Base-by-base conservation (phyloP, 64 coral and sea anemone genomes). In the Actinia tenebrosa region DNA sequence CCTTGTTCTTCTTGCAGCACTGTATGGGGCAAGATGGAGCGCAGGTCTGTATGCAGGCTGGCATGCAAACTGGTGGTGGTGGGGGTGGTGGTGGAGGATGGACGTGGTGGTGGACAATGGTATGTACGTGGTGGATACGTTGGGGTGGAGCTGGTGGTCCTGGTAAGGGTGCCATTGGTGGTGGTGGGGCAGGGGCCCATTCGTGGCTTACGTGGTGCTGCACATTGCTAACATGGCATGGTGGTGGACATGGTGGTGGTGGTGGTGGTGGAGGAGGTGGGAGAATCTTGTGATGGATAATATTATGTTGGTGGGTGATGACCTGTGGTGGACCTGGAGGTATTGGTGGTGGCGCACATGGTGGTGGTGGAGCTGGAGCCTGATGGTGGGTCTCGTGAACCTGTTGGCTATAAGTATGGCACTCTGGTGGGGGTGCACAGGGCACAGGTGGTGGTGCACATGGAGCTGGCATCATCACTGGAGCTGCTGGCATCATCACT, bases 1-100 rank as follows among this genome's bases (percentile, higher is more conserved):
- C 94, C 84, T 96, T 96, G 88, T 96, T 96, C 94, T 96, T 96
- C 84, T 96, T 96, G 80, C 94, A 96, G 69, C 94, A 96, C 26
- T 77, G 64, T 42, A 83, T 80, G 26, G 94, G 94, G 18, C 62
- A 78, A 1, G 81, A 19, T 84, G 89, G 89, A 6, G 80, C 63
- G 50, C 88, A 89, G 22, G 84, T 44, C 54, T 85, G 78, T 1
- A 88, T 78, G 68, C 89, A 91, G 0, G 82, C 78, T 53, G 92
- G 92, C 6, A 88, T 77, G 13, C 78, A 88, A 8, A 84, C 52
- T 69, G 91, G 86, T 84, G 91, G 89, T 10, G 90, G 90, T 30
- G 87, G 88, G 58, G 92, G 88, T 11, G 88, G 88, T 84, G 92
- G 92, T 87, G 93, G 93, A 88, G 93, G 93, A 45, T 94, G 93